Evolutionary conservation across 92 coral and sea anemone species (phyloP), one percentile per base, ranked within the genome.

Genomic region (Zoanthus gigantus): DNA sequence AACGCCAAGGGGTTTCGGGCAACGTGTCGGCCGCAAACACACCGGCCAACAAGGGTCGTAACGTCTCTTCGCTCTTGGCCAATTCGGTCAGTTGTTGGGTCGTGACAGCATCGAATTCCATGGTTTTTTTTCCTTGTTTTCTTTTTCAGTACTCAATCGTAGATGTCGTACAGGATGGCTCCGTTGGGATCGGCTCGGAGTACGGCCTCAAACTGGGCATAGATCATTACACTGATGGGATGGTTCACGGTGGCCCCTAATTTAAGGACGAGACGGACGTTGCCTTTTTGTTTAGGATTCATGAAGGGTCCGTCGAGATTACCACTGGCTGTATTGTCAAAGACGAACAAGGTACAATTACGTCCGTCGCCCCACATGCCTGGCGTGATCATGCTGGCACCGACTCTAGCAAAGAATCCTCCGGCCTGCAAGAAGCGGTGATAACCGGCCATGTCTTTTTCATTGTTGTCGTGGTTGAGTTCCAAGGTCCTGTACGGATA

Each of bases 381-480:
- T 9, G 77, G 77, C 6, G 53, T 72, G 77, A 72, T 37, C 77
- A 72, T 72, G 18, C 77, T 32, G 48, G 77, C 77, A 0, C 52
- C 77, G n/a, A 72, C 77, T 13, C 52, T 16, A 1, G 50, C 52
- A 46, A 77, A 28, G 56, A 10, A 77, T 23, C 45, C 82, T 63
- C 72, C 47, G 66, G 88, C 93, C 17, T 77, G 44, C 78, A 90
- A 18, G 57, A 85, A 85, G 0, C 92, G 77, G 58, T 14, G 17
- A 34, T 89, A 89, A 0, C 92, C 89, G 31, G 5, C 78, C 45
- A 76, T 67, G 30, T 89, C 92, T 89, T 84, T 77, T 4, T 50
- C 54, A 0, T 32, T 72, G 42, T 31, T 23, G 48, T 34, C 2
- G 4, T 72, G 1, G 11, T 72, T 37, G n/a, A 72, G 18, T 29